phyloP scores from a whole-genome alignment of 2,113 vertebrate genomes.

The Ceyx margarethae region DNA sequence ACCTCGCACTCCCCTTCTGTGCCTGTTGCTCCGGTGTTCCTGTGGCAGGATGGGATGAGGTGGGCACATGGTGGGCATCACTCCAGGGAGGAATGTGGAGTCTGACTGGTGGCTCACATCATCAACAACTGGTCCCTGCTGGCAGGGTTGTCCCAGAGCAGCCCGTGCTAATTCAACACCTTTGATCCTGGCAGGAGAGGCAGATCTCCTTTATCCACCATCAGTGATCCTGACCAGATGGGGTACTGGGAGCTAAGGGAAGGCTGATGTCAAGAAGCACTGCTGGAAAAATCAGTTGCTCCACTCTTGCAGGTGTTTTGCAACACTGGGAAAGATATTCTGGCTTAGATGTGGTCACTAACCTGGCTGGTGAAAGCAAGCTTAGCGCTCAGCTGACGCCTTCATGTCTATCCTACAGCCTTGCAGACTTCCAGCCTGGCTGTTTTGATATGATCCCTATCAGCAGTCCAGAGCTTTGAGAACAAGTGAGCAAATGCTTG shows the following conservation, averaged over 20 bases:
- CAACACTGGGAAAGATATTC: background rate
- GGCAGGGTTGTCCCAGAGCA: background rate
- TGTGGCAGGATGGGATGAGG: fast-evolving
- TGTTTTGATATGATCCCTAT: background rate
- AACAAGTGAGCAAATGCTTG: background rate
- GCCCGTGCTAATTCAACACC: background rate
- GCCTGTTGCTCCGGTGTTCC: background rate
- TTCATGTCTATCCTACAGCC: background rate
- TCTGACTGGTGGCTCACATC: background rate
- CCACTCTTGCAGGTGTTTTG: background rate
- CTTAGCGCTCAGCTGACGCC: background rate
- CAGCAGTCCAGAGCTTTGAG: background rate
- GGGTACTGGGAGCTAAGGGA: background rate
- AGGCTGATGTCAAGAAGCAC: background rate
- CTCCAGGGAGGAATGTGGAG: fast-evolving
- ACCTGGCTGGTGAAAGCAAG: background rate
- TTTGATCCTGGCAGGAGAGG: background rate
- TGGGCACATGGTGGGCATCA: fast-evolving
- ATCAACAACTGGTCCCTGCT: background rate
- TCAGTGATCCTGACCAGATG: background rate
- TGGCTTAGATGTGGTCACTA: background rate
- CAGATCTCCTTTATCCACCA: background rate
- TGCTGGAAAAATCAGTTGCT: background rate
- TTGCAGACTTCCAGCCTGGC: background rate
- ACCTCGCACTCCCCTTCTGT: fast-evolving